A percentile compares a stretch with the other conserved stretches of the same genome.
Evolutionary conservation across 2,113 vertebrate species (phyloP).

Genomic region (Sylvilagus bachmani): DNA sequence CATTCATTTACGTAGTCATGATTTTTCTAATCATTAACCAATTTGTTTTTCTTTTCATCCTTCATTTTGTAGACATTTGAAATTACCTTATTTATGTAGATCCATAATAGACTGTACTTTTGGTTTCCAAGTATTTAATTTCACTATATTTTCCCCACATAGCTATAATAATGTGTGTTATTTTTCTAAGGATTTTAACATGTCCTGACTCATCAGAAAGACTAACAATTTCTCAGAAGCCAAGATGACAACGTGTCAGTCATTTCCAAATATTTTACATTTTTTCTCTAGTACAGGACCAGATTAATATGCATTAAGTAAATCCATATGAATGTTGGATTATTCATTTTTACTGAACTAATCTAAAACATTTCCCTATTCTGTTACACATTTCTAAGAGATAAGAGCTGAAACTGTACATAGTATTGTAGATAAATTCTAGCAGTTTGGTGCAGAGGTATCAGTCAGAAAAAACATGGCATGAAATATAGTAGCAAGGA

Average conservation of each 20-base stretch:
- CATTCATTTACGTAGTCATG: background rate
- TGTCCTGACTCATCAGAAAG: background rate
- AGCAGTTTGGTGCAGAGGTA: background rate
- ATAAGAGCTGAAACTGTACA: background rate
- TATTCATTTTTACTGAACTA: background rate
- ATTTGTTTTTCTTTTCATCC: background rate
- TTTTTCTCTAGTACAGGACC: background rate
- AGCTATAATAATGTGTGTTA: background rate
- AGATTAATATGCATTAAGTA: background rate
- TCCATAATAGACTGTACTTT: background rate
- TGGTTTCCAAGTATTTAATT: background rate
- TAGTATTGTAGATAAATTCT: background rate
- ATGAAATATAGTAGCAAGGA: background rate
- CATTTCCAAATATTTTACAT: constrained; percentile 24
- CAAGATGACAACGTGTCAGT: background rate
- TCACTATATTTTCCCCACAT: background rate
- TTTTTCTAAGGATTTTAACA: constrained; percentile 40
- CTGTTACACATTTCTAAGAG: background rate
- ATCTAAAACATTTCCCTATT: background rate
- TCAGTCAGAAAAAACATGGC: background rate
- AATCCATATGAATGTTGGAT: background rate
- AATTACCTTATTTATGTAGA: background rate
- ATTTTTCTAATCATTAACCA: constrained; percentile 27
- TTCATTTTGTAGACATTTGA: background rate
- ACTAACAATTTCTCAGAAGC: background rate